These are phyloP conservation scores for Solea solea DNA, from an alignment of 2,113 vertebrate species.

Conservation along the genomic window DNA sequence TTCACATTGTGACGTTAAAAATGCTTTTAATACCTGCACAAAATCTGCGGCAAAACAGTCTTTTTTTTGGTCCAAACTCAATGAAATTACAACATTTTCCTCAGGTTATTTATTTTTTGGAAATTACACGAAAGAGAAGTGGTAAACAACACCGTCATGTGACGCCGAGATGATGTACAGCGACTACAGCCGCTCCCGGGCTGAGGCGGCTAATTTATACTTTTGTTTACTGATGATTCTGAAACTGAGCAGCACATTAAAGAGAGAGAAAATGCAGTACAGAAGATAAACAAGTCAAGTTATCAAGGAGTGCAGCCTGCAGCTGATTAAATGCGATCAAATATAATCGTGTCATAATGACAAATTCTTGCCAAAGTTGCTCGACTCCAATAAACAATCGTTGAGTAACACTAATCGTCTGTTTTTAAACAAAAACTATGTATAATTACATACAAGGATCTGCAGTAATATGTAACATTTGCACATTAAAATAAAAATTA, in stretches of 20 bases:
- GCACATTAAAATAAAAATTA: too few species aligned
- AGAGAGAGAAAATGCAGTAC: conserved; percentile 18
- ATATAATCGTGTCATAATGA: too few species aligned
- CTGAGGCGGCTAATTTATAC: conserved; percentile 42
- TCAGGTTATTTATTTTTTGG: conserved; percentile 14
- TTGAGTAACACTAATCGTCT: too few species aligned
- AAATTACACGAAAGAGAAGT: conserved; percentile 33
- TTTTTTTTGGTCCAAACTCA: neutral
- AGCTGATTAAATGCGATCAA: neutral
- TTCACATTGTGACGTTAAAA: conserved; percentile 13
- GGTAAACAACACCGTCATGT: conserved; percentile 43
- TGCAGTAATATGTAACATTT: too few species aligned
- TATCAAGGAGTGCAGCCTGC: too few species aligned
- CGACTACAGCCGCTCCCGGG: conserved; percentile 47
- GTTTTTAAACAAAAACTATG: too few species aligned
- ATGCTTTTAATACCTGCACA: neutral
- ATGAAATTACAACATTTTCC: conserved; percentile 31
- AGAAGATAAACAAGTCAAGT: conserved; percentile 56
- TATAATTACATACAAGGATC: too few species aligned
- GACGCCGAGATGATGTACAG: conserved; percentile 11
- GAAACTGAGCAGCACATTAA: conserved; percentile 52
- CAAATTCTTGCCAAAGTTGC: too few species aligned
- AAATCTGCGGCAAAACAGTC: neutral
- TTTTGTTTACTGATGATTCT: conserved; percentile 47
- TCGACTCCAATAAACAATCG: too few species aligned